Conservation (phyloP, 2,113 vertebrate genomes). For the Poecilia latipinna region DNA sequence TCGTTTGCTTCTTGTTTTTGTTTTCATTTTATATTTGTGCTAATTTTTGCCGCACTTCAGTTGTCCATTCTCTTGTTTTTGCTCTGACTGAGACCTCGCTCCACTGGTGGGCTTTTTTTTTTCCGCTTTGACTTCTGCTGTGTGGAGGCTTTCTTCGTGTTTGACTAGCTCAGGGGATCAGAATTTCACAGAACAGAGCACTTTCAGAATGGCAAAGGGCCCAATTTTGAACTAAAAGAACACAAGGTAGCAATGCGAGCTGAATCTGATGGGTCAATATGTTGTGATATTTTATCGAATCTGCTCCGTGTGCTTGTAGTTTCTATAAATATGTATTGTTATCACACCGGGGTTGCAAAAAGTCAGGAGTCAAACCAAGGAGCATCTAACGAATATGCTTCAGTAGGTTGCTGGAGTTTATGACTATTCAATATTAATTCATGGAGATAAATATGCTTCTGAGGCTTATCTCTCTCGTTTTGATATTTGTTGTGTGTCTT, state of each 20-base stretch:
- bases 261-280: slow-evolving; percentile 44
- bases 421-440: slow-evolving; percentile 53
- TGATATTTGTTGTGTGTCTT: slow-evolving; percentile 3
- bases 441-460: slow-evolving; percentile 26
- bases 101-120: slow-evolving; percentile 32
- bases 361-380: slow-evolving; percentile 41
- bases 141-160: slow-evolving; percentile 35
- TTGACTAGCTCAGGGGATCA: slow-evolving; percentile 41
- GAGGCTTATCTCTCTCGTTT: slow-evolving; percentile 4
- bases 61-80: slow-evolving; percentile 2
- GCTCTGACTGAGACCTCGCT: slow-evolving; percentile 18
- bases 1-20: background rate
- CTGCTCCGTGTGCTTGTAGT: slow-evolving; percentile 24
- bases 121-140: slow-evolving; percentile 28
- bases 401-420: background rate
- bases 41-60: background rate
- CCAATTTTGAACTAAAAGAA: slow-evolving; percentile 23
- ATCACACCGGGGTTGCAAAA: slow-evolving; percentile 25
- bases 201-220: slow-evolving; percentile 20
- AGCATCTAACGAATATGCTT: slow-evolving; percentile 44
- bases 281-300: slow-evolving; percentile 15
- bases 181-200: slow-evolving; percentile 24
- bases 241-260: slow-evolving; percentile 21
- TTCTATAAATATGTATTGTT: slow-evolving; percentile 57
- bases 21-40: slow-evolving; percentile 23